Evolutionary conservation across 2,113 vertebrate species (phyloP), one percentile per base, ranked within the genome.

Genomic region (Urocynchramus pylzowi): DNA sequence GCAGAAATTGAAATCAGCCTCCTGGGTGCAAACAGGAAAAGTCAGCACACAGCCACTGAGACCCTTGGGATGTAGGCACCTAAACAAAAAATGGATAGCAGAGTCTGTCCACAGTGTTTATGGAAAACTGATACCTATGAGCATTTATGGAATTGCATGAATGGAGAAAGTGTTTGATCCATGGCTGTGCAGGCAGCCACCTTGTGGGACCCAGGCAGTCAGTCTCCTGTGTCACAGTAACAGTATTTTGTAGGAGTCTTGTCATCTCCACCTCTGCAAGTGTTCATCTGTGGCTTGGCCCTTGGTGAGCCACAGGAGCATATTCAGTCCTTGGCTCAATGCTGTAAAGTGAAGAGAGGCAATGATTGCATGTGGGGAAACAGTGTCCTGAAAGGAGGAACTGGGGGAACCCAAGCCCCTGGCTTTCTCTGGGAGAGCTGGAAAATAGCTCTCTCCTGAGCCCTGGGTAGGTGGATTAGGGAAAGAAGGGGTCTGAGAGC

Each of bases 321-420:
- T 27, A 69, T 27, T 26, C 75, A 79, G 24, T 14, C 41, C 31
- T 16, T 33, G 39, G n/a, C 33, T 89, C 57, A 15, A 41, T 39
- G 82, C 54, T 50, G 39, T 31, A 37, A 47, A 88, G 47, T 16
- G 64, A 74, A 39, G 10, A 35, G 10, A 3, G 10, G 54, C 23
- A 63, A 30, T 50, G 39, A 82, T 0, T 82, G 19, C 17, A 4
- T 27, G 16, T 61, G 33, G 35, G 50, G 53, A 79, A 85, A 63
- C 0, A 50, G 5, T 20, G 15, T 35, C 16, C 63, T 67, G 54
- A 45, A 85, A 63, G 37, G 11, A 87, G 16, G 28, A 42, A 53
- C 0, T 44, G 17, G 16, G 24, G 17, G 17, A 44, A 61, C 30
- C 5, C 6, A 31, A 41, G 28, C 3, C 2, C 7, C 15, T 42